These are phyloP conservation scores for Pocota personata DNA, from an alignment of 2,888 invertebrate species.

Conservation along the genomic window DNA sequence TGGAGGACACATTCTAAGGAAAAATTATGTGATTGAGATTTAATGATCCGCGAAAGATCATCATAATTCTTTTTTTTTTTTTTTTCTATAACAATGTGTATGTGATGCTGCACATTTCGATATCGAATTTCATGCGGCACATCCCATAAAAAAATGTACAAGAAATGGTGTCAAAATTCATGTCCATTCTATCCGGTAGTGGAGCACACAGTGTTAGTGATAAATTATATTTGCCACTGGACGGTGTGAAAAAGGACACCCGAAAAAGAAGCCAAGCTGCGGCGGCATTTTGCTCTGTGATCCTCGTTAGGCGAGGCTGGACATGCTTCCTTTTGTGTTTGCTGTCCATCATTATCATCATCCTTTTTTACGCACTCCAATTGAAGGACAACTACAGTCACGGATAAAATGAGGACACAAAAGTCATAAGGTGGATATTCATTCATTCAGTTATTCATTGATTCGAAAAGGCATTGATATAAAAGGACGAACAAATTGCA, in stretches of 20 bases:
- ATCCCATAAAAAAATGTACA: constrained; percentile 12
- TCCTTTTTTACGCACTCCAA: constrained; percentile 32
- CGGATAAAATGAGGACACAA: constrained; percentile 3
- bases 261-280: constrained; percentile 36
- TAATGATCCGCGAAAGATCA: constrained; percentile 73
- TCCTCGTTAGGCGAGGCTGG: constrained; percentile 67
- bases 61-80: constrained; percentile 8
- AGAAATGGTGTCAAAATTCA: constrained; percentile 58
- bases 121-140: constrained; percentile 63
- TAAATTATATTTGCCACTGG: constrained; percentile 62
- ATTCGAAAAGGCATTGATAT: constrained; percentile 51
- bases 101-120: constrained; percentile 52
- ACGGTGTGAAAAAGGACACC: constrained; percentile 71
- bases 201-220: constrained; percentile 57
- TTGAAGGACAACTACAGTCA: constrained; percentile 5
- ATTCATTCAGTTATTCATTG: constrained; percentile 69
- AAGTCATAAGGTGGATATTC: constrained; percentile 53
- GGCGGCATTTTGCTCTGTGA: constrained; percentile 56
- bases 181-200: constrained; percentile 57
- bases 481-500: constrained; percentile 73
- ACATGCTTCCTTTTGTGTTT: constrained; percentile 63
- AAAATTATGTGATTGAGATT: constrained; percentile 72
- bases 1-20: constrained; percentile 41
- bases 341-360: constrained; percentile 56
- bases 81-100: neutral